Evolutionary conservation across 1,140 invertebrate species (phyloP).

Genomic region (Drosophila quadrilineata): DNA sequence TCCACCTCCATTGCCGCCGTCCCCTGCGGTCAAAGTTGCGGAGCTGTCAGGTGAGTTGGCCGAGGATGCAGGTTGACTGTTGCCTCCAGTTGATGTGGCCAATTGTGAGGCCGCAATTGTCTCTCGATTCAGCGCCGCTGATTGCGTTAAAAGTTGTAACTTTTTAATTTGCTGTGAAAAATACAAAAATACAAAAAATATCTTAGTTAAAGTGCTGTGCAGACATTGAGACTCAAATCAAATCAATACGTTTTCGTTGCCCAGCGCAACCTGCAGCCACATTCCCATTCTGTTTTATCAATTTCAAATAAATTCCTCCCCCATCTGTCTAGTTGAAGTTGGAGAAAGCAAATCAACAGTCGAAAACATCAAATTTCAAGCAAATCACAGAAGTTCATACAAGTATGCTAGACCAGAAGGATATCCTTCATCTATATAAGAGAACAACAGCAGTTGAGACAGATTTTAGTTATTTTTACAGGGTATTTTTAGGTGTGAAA

Average conservation of each 20-base stretch:
- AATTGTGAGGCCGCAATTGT: slow-evolving; percentile 81
- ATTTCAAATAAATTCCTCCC: too few relatives aligned
- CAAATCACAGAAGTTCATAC: too few relatives aligned
- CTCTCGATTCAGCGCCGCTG: slow-evolving; percentile 79
- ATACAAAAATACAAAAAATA: slow-evolving; percentile 24
- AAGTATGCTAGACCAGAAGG: too few relatives aligned
- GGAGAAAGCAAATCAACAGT: too few relatives aligned
- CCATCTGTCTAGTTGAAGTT: too few relatives aligned
- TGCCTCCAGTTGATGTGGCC: slow-evolving; percentile 70
- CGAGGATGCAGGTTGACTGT: slow-evolving; percentile 33
- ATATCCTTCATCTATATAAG: not conserved
- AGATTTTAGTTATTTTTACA: too few relatives aligned
- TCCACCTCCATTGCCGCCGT: slow-evolving; percentile 2
- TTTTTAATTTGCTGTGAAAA: slow-evolving; percentile 80
- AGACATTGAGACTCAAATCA: not conserved
- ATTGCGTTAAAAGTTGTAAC: slow-evolving; percentile 80
- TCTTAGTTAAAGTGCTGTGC: not conserved
- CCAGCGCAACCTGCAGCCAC: too few relatives aligned
- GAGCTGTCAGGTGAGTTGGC: slow-evolving; percentile 46
- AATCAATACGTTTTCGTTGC: not conserved
- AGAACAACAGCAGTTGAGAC: not conserved
- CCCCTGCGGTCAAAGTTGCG: slow-evolving; percentile 63
- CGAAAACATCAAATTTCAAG: too few relatives aligned
- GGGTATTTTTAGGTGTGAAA: not conserved
- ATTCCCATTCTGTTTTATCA: too few relatives aligned